A percentile compares a stretch with the other conserved stretches of the same genome.
Conservation (phyloP, 2,888 invertebrate genomes). For the Aphrophora alni region DNA sequence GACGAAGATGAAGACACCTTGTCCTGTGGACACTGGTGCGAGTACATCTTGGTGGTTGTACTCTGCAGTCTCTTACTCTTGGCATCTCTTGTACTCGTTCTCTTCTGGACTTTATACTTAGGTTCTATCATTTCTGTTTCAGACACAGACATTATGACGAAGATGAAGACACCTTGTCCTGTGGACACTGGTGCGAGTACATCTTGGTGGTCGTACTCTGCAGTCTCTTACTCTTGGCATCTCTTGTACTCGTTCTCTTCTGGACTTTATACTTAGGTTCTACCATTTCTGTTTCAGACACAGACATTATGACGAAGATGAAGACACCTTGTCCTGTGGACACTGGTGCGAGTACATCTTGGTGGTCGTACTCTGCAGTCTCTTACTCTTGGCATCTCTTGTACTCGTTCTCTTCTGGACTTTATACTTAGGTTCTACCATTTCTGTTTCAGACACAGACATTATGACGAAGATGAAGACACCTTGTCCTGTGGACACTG, state of each 20-base stretch:
- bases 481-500: constrained; percentile 72
- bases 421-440: constrained; percentile 72
- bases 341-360: constrained; percentile 82
- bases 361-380: constrained; percentile 77
- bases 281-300: constrained; percentile 64
- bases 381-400: constrained; percentile 78
- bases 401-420: constrained; percentile 84
- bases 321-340: constrained; percentile 70
- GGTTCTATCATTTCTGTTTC: constrained; percentile 57
- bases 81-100: constrained; percentile 76
- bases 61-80: constrained; percentile 78
- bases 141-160: constrained; percentile 64
- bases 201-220: constrained; percentile 78
- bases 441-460: constrained; percentile 63
- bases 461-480: constrained; percentile 69
- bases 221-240: constrained; percentile 77
- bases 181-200: constrained; percentile 82
- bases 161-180: constrained; percentile 70
- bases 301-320: constrained; percentile 62
- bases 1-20: constrained; percentile 73
- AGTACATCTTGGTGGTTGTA: constrained; percentile 79
- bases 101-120: constrained; percentile 86
- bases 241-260: constrained; percentile 77
- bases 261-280: constrained; percentile 85
- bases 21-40: constrained; percentile 77